Evolutionary conservation across 2,113 vertebrate genomes (phyloP), one percentile per base, ranked within the genome.

Genomic region (Muntiacus reevesi): DNA sequence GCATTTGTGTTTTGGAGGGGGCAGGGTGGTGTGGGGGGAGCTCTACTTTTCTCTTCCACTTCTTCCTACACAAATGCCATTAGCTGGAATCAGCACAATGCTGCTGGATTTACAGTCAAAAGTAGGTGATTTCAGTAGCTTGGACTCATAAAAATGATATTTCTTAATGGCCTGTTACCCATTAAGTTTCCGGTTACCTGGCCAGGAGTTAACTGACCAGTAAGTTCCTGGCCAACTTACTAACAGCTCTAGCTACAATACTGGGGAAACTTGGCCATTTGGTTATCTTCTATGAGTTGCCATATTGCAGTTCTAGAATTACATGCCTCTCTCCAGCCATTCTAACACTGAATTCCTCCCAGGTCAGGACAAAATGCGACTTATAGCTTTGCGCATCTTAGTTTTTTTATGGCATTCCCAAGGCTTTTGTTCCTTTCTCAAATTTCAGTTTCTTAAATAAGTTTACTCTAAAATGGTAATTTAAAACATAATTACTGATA

Each of bases 21-120:
- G 67, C 10, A 21, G 36, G 19, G 67, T 3, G n/a, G n/a, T 71
- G n/a, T 0, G 0, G 1, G 2, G 10, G n/a, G 1, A 74, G 67
- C 50, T 64, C 28, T 50, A 9, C 17, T 6, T 78, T 59, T 27
- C 5, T 23, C 16, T 11, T 57, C 13, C 9, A 17, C 21, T 1
- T 91, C 52, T 87, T 23, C 28, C 21, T 40, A n/a, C 1, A 47
- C 28, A 28, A 3, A 11, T 50, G 5, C 30, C 40, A 2, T n/a
- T 54, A 64, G 15, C 62, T 54, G 33, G 19, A 14, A 59, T n/a
- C 57, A 64, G 76, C 8, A 1, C 15, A 43, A 9, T 3, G 23
- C 19, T 50, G 2, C 23, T 76, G 21, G 57, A 21, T 25, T 30
- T 23, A n/a, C 0, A 14, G 33, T 2, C 16, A 7, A 11, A 4